Evolutionary conservation across 2,113 vertebrate genomes (phyloP), one percentile per base, ranked within the genome.

Genomic region (Pelvicachromis taeniatus): DNA sequence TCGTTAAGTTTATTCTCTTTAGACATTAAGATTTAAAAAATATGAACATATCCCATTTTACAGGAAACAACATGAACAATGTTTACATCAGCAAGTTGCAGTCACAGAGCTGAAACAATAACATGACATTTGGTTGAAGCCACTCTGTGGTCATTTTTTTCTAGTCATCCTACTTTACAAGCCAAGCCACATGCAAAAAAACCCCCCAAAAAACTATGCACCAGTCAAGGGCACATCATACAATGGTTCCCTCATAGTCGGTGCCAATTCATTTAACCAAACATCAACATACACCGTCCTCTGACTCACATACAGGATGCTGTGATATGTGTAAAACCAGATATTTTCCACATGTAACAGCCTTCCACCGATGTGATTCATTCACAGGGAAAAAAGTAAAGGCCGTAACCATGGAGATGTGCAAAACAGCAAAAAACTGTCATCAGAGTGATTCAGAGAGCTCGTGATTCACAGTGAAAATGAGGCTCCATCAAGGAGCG

Each of bases 401-500:
- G 80, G 79, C 52, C 14, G 88, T 91, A 89, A 88, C 92, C 91
- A 92, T 91, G 91, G 92, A 84, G 82, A 87, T 89, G 91, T 94
- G 92, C 92, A 95, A 94, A 94, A 92, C 78, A 92, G 92, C 87
- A 85, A 92, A 81, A 75, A 80, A 55, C 81, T 50, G 75, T 65
- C 26, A 82, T 68, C 38, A 4, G 68, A 58, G 54, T 89, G 86
- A 92, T 82, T 91, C 86, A 87, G 77, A 29, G n/a, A 88, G 90
- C 80, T 85, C 3, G 63, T 90, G 88, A 86, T 91, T 95, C 93
- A 95, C 91, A 88, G 88, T 93, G 93, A 91, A 92, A 95, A 94
- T 63, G 35, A 90, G 82, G 82, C 45, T 83, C 88, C 81, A 87
- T 85, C 83, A 78, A 77, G 59, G 80, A 88, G 83, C 79, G 50